phyloP scores from a whole-genome alignment of 2,113 vertebrate genomes.

The Gadus macrocephalus region DNA sequence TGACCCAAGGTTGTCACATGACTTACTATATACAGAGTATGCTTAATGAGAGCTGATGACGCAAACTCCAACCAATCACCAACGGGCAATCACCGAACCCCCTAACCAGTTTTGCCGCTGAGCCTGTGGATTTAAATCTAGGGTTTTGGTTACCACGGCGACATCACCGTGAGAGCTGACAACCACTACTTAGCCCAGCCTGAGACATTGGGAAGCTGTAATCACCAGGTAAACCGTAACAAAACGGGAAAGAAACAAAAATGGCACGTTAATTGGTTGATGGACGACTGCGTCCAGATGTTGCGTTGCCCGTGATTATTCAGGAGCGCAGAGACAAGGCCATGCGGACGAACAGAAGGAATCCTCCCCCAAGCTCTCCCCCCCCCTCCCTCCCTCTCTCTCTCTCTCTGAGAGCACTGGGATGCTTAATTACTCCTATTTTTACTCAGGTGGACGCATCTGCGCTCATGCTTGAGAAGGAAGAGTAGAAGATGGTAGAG shows the following conservation, averaged over 20 bases:
- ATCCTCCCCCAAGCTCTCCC: neutral
- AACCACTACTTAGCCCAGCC: neutral
- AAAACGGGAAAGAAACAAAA: slow-evolving; percentile 33
- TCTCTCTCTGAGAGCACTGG: slow-evolving; percentile 12
- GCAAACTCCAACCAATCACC: no score
- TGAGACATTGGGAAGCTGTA: neutral
- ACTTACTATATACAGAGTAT: no score
- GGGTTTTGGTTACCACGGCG: no score
- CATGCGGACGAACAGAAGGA: slow-evolving; percentile 1
- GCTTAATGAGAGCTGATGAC: no score
- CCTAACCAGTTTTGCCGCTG: no score
- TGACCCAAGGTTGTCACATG: no score
- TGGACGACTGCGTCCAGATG: slow-evolving; percentile 54
- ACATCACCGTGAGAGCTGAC: neutral
- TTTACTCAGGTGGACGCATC: slow-evolving; percentile 8
- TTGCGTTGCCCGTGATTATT: slow-evolving; percentile 27
- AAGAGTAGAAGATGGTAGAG: slow-evolving; percentile 11
- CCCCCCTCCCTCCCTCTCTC: no score
- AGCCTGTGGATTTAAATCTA: no score
- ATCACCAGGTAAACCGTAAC: slow-evolving; percentile 35
- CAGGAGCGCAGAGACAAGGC: slow-evolving; percentile 12
- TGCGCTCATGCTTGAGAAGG: slow-evolving; percentile 20
- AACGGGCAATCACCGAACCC: no score
- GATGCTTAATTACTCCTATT: slow-evolving; percentile 23
- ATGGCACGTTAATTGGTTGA: slow-evolving; percentile 15